Conservation (phyloP, 2,888 invertebrate genomes). For the Sphinx pinastri region DNA sequence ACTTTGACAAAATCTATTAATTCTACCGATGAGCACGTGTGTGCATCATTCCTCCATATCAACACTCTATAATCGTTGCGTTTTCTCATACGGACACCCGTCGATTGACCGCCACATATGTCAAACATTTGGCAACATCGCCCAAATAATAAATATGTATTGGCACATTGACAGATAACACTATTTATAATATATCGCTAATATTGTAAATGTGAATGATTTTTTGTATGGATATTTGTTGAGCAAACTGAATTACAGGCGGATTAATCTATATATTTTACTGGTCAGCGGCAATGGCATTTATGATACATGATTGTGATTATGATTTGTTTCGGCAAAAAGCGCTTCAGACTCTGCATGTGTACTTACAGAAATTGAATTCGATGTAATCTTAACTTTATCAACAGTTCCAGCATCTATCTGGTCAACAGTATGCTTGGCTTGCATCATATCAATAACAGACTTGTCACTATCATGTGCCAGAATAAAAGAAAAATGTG, state of each 20-base stretch:
- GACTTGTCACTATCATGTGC: too few relatives aligned
- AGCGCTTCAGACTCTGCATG: too few relatives aligned
- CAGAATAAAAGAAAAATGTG: too few relatives aligned
- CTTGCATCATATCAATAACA: too few relatives aligned
- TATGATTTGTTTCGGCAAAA: too few relatives aligned
- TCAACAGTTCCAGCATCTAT: too few relatives aligned
- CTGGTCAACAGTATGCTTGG: too few relatives aligned
- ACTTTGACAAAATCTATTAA: too few relatives aligned
- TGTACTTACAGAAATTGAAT: too few relatives aligned
- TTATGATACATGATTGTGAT: too few relatives aligned
- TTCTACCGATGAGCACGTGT: neutral
- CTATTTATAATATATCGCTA: conserved; percentile 6
- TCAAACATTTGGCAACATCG: conserved; percentile 5
- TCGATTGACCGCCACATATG: neutral
- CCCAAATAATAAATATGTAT: conserved; percentile 15
- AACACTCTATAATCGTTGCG: neutral
- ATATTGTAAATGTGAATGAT: neutral
- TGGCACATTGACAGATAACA: conserved; percentile 3
- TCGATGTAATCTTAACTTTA: too few relatives aligned
- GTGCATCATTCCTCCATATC: neutral
- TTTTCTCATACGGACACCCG: neutral
- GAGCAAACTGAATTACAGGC: neutral
- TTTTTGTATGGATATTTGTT: neutral
- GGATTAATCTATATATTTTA: neutral
- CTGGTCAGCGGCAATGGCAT: too few relatives aligned